These are phyloP conservation scores for Camponotus fellah DNA, from an alignment of 2,888 invertebrate species.

Conservation along the genomic window DNA sequence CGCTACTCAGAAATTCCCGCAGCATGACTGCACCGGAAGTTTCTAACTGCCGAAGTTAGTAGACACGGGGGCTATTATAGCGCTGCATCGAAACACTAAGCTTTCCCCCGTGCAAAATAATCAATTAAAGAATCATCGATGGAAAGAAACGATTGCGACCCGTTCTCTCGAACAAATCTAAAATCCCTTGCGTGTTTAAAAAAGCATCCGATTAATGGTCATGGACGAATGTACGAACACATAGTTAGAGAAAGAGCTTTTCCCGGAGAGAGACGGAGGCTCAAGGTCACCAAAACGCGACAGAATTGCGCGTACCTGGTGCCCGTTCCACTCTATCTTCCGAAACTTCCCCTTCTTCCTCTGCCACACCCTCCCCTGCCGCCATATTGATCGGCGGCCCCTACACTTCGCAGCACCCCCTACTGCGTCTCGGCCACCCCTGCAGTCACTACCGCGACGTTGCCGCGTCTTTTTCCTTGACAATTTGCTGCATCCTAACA, in stretches of 20 bases:
- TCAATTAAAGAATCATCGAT: conserved; percentile 4
- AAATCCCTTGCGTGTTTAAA: background rate
- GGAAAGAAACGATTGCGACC: background rate
- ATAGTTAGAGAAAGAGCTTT: conserved; percentile 19
- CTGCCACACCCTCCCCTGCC: conserved; percentile 80
- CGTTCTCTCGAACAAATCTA: background rate
- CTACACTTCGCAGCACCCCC: conserved; percentile 69
- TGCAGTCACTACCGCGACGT: conserved; percentile 72
- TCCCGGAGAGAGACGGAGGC: conserved; percentile 67
- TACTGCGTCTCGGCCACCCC: conserved; percentile 66
- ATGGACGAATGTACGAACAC: background rate
- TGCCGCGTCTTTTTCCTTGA: conserved; percentile 79
- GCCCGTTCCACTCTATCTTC: conserved; percentile 60
- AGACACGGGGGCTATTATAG: conserved; percentile 9
- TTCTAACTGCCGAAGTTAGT: conserved; percentile 37
- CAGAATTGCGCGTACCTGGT: conserved; percentile 68
- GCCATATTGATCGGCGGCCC: conserved; percentile 83
- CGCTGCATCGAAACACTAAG: conserved; percentile 2
- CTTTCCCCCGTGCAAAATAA: background rate
- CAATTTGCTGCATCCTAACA: conserved; percentile 61
- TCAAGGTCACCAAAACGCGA: conserved; percentile 80
- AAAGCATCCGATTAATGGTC: background rate
- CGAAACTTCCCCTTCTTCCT: conserved; percentile 54
- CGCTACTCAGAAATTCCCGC: conserved; percentile 22
- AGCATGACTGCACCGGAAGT: conserved; percentile 38